Evolutionary conservation across 2,888 invertebrate genomes (phyloP), one percentile per base, ranked within the genome.

Genomic region (Pelosia muscerda): DNA sequence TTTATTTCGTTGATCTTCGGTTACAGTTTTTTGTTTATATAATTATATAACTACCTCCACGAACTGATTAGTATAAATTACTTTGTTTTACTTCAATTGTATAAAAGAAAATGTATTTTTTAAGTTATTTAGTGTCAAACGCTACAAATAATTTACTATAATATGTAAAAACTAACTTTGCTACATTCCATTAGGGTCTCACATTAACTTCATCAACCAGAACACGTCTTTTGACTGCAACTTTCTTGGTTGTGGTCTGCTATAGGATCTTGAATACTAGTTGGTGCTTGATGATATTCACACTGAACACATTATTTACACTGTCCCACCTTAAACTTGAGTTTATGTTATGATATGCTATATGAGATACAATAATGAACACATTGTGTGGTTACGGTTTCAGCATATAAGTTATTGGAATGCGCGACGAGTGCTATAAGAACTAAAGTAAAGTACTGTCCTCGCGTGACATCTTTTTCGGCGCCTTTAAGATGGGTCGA

Each of bases 1-100:
- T 49, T 62, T 49, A 42, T 61, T 25, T 11, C 26, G 49, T 61
- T 42, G 61, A n/a, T 26, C 19, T 61, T 60, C 23, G 25, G 38
- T 25, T 42, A 42, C 25, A 23, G 10, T 42, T 38, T 15, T 26
- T 49, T 49, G 49, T n/a, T 49, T 49, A 49, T 6, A 54, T 3
- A 54, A 54, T 23, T 22, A 22, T 53, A 54, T 54, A 23, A 54
- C 22, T 54, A 54, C 49, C 49, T 49, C n/a, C 49, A 49, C 49
- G 49, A 49, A 49, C 49, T 49, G 49, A 49, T 19, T 49, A 8
- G n/a, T 49, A 49, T 49, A 49, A 49, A 49, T 19, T 49, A 49
- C 49, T 19, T 49, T 49, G 49, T 49, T 49, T 49, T 19, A 49
- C 19, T n/a, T 49, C n/a, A n/a, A n/a, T 49, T 49, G 19, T 49